Percentiles rank a stretch among this genome's conserved stretches.
phyloP scores from a whole-genome alignment of 2,797 vertebrate species.

The Acanthis flammea region DNA sequence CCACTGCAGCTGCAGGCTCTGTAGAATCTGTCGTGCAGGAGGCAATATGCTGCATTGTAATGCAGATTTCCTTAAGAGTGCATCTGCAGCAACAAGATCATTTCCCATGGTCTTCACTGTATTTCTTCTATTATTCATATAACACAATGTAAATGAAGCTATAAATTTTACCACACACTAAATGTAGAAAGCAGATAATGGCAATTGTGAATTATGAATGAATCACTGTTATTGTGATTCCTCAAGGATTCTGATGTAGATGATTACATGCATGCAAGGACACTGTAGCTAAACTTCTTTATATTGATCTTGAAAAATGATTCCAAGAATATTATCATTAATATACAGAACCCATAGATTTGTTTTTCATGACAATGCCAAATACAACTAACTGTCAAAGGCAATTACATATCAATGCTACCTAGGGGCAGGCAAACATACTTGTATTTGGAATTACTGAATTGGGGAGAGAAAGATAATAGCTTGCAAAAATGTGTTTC shows the following conservation, averaged over 20 bases:
- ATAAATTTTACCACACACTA: constrained; percentile 81
- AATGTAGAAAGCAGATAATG: constrained; percentile 81
- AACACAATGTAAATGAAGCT: constrained; percentile 84
- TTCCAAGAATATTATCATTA: constrained; percentile 68
- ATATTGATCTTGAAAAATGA: constrained; percentile 63
- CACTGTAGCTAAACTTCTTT: constrained; percentile 66
- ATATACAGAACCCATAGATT: constrained; percentile 59
- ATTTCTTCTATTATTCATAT: constrained; percentile 86
- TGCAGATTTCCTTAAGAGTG: constrained; percentile 72
- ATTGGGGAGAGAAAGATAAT: not conserved
- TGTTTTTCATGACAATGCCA: constrained; percentile 55
- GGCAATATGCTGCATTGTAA: constrained; percentile 66
- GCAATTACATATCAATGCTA: constrained; percentile 46
- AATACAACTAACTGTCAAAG: constrained; percentile 39
- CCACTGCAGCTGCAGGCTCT: constrained; percentile 71
- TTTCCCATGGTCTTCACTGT: constrained; percentile 79
- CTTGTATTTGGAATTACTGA: constrained; percentile 34
- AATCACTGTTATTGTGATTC: constrained; percentile 82
- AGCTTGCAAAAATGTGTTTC: constrained; percentile 32
- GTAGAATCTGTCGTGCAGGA: constrained; percentile 2
- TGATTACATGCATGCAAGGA: constrained; percentile 75
- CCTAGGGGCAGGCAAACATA: constrained; percentile 14
- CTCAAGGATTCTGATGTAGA: constrained; percentile 79
- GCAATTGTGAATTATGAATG: constrained; percentile 87
- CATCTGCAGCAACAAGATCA: constrained; percentile 67